Evolutionary conservation across 2,113 vertebrate species (phyloP).

Genomic region (Macquaria ambigua): DNA sequence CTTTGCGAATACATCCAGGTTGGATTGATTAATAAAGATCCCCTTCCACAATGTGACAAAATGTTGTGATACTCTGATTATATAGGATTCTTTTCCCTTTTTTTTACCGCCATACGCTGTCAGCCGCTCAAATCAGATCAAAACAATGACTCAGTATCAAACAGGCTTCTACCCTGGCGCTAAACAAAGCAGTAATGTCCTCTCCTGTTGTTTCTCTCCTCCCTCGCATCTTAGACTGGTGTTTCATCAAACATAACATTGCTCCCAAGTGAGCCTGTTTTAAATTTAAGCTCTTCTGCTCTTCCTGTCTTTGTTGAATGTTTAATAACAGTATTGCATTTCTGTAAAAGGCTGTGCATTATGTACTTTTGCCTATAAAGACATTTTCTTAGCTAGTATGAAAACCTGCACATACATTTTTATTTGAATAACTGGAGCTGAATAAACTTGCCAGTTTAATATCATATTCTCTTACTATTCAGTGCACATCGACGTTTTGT

Average conservation of each 20-base stretch:
- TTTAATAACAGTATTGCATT: background rate
- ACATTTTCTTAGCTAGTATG: background rate
- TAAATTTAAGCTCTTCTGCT: conserved; percentile 16
- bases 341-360: background rate
- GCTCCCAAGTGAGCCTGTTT: background rate
- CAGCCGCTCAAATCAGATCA: background rate
- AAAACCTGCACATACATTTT: background rate
- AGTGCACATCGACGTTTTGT: background rate
- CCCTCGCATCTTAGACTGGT: background rate
- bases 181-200: background rate
- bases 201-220: background rate
- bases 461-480: background rate
- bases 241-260: background rate
- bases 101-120: background rate
- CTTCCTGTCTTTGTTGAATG: background rate
- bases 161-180: background rate
- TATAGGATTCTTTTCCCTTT: no score
- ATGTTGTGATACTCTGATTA: background rate
- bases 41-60: background rate
- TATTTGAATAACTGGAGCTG: background rate
- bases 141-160: conserved; percentile 2
- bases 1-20: background rate
- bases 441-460: no score
- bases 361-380: background rate
- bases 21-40: background rate